Evolutionary conservation across 1,140 invertebrate genomes (phyloP).

Genomic region (Elymnias hypermnestra): DNA sequence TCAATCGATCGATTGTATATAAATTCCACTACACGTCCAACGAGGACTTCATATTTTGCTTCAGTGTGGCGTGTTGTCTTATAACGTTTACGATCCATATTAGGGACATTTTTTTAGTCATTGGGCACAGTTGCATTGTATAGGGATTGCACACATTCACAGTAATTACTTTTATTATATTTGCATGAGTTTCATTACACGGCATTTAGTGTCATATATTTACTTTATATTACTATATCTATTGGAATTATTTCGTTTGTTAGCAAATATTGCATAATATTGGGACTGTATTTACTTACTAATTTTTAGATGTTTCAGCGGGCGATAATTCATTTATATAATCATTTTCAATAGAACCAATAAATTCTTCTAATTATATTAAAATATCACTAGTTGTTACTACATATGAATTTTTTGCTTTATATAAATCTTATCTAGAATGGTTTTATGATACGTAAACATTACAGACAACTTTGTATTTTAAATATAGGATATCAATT

Average conservation of each 20-base stretch:
- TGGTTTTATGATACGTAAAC: no score
- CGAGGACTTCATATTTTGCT: conserved; percentile 54
- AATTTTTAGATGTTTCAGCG: no score
- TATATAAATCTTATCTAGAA: background rate
- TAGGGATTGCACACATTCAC: conserved; percentile 60
- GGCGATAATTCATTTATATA: no score
- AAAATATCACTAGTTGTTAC: no score
- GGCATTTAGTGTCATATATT: conserved; percentile 17
- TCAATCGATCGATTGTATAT: conserved; percentile 47
- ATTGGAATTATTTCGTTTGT: no score
- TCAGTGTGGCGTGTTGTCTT: conserved; percentile 73
- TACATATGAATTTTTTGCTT: no score
- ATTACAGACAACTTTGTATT: background rate
- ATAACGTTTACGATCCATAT: conserved; percentile 32
- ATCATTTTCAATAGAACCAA: no score
- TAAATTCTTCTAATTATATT: no score
- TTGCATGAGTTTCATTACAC: conserved; percentile 36
- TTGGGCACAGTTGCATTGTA: conserved; percentile 76
- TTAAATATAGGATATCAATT: no score
- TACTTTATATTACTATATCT: conserved; percentile 16
- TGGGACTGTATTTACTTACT: no score
- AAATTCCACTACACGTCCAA: background rate
- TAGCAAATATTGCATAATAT: no score
- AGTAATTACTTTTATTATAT: conserved; percentile 20
- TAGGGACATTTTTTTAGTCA: conserved; percentile 51